A percentile compares a stretch with the other conserved stretches of the same genome.
These are phyloP conservation scores for Apodemia mormo DNA, from an alignment of 2,888 invertebrate genomes.

Conservation along the genomic window DNA sequence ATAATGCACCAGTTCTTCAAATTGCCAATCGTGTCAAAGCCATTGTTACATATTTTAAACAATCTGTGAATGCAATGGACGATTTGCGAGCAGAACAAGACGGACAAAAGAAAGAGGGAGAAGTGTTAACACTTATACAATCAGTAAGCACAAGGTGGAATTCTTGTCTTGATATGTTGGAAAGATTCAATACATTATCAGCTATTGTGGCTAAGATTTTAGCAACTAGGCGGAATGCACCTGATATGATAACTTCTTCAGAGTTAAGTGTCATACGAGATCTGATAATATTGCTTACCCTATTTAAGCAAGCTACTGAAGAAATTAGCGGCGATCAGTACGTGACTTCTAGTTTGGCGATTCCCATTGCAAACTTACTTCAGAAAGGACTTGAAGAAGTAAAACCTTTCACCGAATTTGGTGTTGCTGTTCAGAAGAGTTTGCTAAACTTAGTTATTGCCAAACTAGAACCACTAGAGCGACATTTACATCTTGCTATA, in stretches of 20 bases:
- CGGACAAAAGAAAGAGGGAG: slow-evolving; percentile 41
- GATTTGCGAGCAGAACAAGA: slow-evolving; percentile 42
- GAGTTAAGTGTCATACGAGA: slow-evolving; percentile 27
- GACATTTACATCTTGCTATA: slow-evolving; percentile 32
- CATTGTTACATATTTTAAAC: slow-evolving; percentile 47
- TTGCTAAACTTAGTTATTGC: slow-evolving; percentile 27
- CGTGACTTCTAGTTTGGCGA: slow-evolving; percentile 40
- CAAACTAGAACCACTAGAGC: slow-evolving; percentile 28
- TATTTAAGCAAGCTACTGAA: slow-evolving; percentile 38
- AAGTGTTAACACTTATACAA: slow-evolving; percentile 43
- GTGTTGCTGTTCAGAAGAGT: slow-evolving; percentile 27
- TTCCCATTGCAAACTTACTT: slow-evolving; percentile 28
- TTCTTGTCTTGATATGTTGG: slow-evolving; percentile 44
- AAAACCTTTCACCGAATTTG: slow-evolving; percentile 26
- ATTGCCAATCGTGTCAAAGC: slow-evolving; percentile 44
- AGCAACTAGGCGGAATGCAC: slow-evolving; percentile 24
- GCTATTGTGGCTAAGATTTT: slow-evolving; percentile 28
- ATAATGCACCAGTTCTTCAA: slow-evolving; percentile 37
- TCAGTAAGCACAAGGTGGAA: slow-evolving; percentile 46
- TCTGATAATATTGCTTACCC: slow-evolving; percentile 26
- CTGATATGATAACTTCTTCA: slow-evolving; percentile 28
- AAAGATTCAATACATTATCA: slow-evolving; percentile 38
- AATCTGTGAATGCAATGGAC: slow-evolving; percentile 46
- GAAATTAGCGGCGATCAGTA: slow-evolving; percentile 41
- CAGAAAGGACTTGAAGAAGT: slow-evolving; percentile 27